Percentiles rank a stretch among this genome's conserved stretches.
These are phyloP conservation scores for Madoqua kirkii DNA, from an alignment of 2,113 vertebrate species.

Conservation along the genomic window DNA sequence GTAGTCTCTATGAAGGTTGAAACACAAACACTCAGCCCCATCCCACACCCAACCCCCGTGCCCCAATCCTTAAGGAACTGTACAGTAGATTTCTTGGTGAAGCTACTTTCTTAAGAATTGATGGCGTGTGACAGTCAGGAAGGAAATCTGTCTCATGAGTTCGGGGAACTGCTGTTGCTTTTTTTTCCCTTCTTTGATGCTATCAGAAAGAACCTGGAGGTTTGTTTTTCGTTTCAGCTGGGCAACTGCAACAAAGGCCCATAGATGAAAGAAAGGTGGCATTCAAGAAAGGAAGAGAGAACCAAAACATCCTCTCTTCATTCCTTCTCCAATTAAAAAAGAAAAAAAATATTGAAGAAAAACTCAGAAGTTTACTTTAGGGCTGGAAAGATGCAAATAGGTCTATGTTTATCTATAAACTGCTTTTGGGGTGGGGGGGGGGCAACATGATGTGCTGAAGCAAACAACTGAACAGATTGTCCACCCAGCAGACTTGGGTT, in stretches of 20 bases:
- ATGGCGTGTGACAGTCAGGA: background rate
- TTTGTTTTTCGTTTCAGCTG: conserved; percentile 18
- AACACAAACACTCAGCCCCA: background rate
- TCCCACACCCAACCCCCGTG: background rate
- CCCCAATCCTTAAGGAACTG: background rate
- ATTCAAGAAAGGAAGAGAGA: background rate
- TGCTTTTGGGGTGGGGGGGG: background rate
- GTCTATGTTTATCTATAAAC: background rate
- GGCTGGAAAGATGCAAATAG: background rate
- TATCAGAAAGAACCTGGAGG: background rate
- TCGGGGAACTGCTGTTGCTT: background rate
- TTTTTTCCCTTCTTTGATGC: background rate
- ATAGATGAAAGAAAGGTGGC: conserved; percentile 15
- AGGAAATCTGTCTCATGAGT: conserved; percentile 32
- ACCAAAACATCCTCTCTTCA: background rate
- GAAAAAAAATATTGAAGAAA: background rate
- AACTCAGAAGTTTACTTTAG: background rate
- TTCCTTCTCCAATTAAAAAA: background rate
- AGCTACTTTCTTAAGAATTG: background rate
- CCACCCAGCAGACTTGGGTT: background rate
- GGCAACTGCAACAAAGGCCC: background rate
- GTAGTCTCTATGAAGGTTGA: background rate
- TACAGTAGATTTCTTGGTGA: background rate
- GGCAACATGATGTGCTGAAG: background rate
- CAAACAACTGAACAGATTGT: background rate